These are phyloP conservation scores for Aegypius monachus DNA, from an alignment of 2,113 vertebrate genomes.

Conservation along the genomic window DNA sequence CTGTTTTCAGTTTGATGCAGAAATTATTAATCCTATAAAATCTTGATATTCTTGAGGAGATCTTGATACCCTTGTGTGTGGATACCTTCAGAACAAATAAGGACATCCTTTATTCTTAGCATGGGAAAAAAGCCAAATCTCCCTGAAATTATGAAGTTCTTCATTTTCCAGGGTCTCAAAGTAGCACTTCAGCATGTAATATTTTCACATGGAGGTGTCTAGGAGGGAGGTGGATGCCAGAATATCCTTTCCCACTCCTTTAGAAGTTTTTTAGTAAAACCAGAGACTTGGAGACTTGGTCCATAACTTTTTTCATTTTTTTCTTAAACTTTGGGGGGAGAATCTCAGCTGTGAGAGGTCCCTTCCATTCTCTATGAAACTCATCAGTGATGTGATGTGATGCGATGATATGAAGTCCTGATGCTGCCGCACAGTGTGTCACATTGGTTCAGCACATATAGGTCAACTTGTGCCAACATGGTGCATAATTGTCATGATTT, in stretches of 20 bases:
- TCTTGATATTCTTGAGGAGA: neutral
- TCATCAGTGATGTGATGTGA: neutral
- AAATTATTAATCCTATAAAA: neutral
- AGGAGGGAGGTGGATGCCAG: neutral
- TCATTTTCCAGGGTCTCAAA: neutral
- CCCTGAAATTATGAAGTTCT: neutral
- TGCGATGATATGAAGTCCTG: neutral
- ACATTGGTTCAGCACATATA: neutral
- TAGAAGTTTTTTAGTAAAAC: neutral
- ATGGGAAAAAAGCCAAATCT: neutral
- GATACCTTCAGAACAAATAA: neutral
- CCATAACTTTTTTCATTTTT: neutral
- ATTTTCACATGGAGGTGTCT: neutral
- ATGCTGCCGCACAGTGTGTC: neutral
- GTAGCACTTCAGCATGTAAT: neutral
- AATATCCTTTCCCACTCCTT: neutral
- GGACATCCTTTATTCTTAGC: neutral
- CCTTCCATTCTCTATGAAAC: neutral
- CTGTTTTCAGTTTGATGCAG: neutral
- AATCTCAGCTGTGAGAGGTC: neutral
- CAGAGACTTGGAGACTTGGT: neutral
- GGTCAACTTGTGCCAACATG: neutral
- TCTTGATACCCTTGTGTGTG: neutral
- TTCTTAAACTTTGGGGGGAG: neutral
- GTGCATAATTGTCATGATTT: neutral